Evolutionary conservation across 2,888 invertebrate genomes (phyloP).

Genomic region (Drosophila parthenogenetica): DNA sequence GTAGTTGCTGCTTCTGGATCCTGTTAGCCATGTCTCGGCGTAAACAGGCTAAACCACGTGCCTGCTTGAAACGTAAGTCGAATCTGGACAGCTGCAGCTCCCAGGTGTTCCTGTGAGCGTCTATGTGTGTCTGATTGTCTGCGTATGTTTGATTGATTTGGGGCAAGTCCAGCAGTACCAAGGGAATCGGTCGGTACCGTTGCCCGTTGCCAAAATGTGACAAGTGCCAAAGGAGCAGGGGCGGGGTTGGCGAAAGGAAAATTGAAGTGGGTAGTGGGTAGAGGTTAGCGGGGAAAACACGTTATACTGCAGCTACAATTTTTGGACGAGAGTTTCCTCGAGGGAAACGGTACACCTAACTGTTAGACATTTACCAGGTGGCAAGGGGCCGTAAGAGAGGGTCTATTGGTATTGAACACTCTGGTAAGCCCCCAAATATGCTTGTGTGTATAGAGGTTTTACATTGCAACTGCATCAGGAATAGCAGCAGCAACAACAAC

Average conservation of each 20-base stretch:
- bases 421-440: conserved; percentile 52
- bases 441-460: conserved; percentile 34
- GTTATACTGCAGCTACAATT: conserved; percentile 20
- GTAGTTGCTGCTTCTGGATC: not conserved
- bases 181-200: conserved; percentile 35
- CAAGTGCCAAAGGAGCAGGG: conserved; percentile 60
- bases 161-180: conserved; percentile 38
- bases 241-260: not conserved
- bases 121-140: conserved; percentile 32
- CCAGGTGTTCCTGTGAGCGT: conserved; percentile 50
- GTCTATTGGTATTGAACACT: conserved; percentile 30
- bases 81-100: conserved; percentile 39
- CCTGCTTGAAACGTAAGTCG: conserved; percentile 88
- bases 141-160: conserved; percentile 74
- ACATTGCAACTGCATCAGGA: conserved; percentile 17
- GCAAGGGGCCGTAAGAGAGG: not conserved
- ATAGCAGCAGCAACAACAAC: conserved; percentile 18
- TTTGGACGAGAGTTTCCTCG: conserved; percentile 37
- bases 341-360: conserved; percentile 68
- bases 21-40: conserved; percentile 87
- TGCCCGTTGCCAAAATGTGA: conserved; percentile 66
- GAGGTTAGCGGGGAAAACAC: not conserved
- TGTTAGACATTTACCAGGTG: conserved; percentile 52
- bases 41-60: conserved; percentile 90
- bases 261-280: not conserved